Evolutionary conservation across 2,888 invertebrate species (phyloP).

Genomic region (Tetheella fluctuosa): DNA sequence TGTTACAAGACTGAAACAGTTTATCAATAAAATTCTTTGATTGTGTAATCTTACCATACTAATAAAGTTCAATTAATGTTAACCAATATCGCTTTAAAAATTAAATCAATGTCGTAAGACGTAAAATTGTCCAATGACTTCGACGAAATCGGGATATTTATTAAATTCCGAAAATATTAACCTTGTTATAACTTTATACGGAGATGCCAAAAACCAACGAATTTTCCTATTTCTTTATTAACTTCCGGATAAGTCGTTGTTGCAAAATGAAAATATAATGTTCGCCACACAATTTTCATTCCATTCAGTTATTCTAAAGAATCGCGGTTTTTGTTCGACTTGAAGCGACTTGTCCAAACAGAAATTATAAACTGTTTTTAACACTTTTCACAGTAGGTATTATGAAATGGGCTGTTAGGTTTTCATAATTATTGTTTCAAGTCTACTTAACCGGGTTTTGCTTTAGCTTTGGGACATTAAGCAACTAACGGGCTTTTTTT

Average conservation of each 20-base stretch:
- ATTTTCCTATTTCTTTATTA: slow-evolving; percentile 27
- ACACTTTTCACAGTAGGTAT: not conserved
- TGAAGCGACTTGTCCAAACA: slow-evolving; percentile 3
- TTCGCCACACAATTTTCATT: slow-evolving; percentile 19
- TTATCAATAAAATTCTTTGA: too few species aligned
- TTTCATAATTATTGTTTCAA: slow-evolving; percentile 37
- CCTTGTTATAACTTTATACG: not conserved
- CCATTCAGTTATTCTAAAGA: slow-evolving; percentile 3
- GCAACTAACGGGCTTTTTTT: not conserved
- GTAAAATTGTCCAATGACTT: not conserved
- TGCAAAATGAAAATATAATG: slow-evolving; percentile 27
- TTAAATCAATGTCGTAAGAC: too few species aligned
- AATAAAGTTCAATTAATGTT: too few species aligned
- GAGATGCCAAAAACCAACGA: slow-evolving; percentile 14
- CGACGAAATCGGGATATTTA: not conserved
- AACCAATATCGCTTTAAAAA: too few species aligned
- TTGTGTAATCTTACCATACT: too few species aligned
- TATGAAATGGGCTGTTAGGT: not conserved
- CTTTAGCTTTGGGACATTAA: slow-evolving; percentile 8
- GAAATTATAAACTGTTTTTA: not conserved
- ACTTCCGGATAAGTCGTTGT: slow-evolving; percentile 18
- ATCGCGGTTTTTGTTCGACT: slow-evolving; percentile 1
- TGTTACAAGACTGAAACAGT: too few species aligned
- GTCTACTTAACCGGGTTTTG: slow-evolving; percentile 30
- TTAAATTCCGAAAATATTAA: not conserved